Percentiles rank a stretch among this genome's conserved stretches.
Conservation (phyloP, 2,888 invertebrate genomes). For the Oscheius sp. region DNA sequence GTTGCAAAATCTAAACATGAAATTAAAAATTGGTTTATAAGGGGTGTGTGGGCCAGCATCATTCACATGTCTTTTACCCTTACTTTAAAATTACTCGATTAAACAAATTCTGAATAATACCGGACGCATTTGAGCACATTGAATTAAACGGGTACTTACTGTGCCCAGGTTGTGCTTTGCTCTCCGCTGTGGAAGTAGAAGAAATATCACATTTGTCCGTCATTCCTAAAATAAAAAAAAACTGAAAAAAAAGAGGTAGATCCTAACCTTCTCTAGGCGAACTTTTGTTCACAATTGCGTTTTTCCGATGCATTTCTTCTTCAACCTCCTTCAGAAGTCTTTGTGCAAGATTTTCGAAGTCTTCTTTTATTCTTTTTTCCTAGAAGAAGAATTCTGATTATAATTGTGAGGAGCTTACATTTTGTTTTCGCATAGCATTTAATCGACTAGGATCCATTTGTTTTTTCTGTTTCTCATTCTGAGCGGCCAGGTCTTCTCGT, state of each 20-base stretch:
- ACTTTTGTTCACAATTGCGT: conserved; percentile 11
- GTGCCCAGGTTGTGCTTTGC: background rate
- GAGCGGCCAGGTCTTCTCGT: conserved; percentile 46
- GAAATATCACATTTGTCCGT: background rate
- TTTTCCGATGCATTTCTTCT: conserved; percentile 46
- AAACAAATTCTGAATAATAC: too few relatives aligned
- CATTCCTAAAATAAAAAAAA: background rate
- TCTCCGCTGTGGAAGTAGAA: background rate
- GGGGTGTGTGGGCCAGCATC: too few relatives aligned
- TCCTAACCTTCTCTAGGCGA: conserved; percentile 1
- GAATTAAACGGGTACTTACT: too few relatives aligned
- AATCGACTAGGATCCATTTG: conserved; percentile 31
- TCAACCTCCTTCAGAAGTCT: conserved; percentile 48
- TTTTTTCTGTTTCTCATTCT: conserved; percentile 1
- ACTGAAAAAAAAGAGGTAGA: background rate
- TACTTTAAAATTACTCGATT: too few relatives aligned
- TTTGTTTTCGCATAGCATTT: conserved; percentile 13
- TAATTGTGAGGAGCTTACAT: conserved; percentile 15
- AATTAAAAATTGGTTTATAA: background rate
- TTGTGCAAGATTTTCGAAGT: conserved; percentile 49
- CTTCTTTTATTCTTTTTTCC: conserved; percentile 41
- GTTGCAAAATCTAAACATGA: conserved; percentile 3
- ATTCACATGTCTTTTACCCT: too few relatives aligned
- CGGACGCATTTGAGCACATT: too few relatives aligned
- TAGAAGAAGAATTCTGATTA: background rate